These are phyloP conservation scores for Rhyzopertha dominica DNA, from an alignment of 1,140 invertebrate genomes.

Conservation along the genomic window DNA sequence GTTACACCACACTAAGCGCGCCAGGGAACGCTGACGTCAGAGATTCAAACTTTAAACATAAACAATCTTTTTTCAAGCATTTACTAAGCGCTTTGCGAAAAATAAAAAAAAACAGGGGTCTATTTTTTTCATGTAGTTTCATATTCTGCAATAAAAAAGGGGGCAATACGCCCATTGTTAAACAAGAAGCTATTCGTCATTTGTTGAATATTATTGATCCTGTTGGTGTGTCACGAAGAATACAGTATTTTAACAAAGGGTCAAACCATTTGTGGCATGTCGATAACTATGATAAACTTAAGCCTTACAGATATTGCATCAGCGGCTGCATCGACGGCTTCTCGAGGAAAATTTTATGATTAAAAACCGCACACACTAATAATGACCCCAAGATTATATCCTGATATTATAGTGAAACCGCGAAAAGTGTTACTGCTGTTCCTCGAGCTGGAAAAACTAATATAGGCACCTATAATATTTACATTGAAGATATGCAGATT, in stretches of 20 bases:
- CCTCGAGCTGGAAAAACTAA: background rate
- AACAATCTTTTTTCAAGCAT: no score
- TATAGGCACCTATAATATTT: slow-evolving; percentile 12
- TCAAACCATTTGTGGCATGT: slow-evolving; percentile 19
- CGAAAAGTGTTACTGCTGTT: background rate
- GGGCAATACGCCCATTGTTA: no score
- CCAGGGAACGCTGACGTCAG: no score
- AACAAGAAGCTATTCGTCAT: background rate
- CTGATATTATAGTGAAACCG: background rate
- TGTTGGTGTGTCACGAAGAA: slow-evolving; percentile 4
- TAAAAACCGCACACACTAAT: slow-evolving; percentile 1
- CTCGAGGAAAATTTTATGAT: slow-evolving; percentile 14
- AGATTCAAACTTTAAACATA: no score
- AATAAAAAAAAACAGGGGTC: no score
- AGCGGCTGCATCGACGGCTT: slow-evolving; percentile 17
- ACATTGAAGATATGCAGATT: background rate
- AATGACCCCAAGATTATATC: slow-evolving; percentile 12
- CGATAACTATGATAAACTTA: slow-evolving; percentile 17
- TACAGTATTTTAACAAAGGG: slow-evolving; percentile 17
- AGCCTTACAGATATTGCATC: slow-evolving; percentile 15
- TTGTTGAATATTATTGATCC: slow-evolving; percentile 4
- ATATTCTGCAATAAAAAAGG: no score
- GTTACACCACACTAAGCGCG: no score
- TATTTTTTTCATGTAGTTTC: no score
- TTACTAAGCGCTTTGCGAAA: no score